Evolutionary conservation across 2,888 invertebrate species (phyloP).

Genomic region (Drosophila subsilvestris): DNA sequence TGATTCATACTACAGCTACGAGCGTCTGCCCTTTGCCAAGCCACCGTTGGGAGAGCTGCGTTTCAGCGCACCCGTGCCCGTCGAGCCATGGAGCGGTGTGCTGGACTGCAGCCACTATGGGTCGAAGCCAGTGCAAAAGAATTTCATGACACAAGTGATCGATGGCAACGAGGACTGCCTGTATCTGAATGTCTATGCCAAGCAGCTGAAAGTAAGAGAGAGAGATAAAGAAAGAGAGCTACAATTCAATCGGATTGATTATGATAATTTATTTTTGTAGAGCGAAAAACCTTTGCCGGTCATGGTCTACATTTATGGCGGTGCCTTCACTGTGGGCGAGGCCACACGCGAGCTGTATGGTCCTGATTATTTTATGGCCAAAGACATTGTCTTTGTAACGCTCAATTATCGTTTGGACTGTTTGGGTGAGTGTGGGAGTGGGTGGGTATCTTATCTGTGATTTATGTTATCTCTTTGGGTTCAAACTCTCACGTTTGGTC

Average conservation of each 20-base stretch:
- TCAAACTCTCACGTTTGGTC: conserved; percentile 1
- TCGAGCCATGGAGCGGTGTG: conserved; percentile 82
- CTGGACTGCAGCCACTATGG: conserved; percentile 81
- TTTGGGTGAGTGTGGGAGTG: conserved; percentile 70
- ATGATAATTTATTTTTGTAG: conserved; percentile 42
- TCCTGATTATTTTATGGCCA: conserved; percentile 84
- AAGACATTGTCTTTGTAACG: conserved; percentile 84
- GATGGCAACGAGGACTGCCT: conserved; percentile 85
- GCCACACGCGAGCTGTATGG: conserved; percentile 79
- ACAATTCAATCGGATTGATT: conserved; percentile 22
- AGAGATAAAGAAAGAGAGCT: neutral
- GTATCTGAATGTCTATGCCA: conserved; percentile 85
- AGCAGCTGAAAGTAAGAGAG: conserved; percentile 62
- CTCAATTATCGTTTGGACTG: conserved; percentile 84
- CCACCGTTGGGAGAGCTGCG: conserved; percentile 78
- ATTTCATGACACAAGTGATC: conserved; percentile 62
- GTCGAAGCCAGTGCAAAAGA: conserved; percentile 78
- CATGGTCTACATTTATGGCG: conserved; percentile 85
- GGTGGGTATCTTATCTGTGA: conserved; percentile 13
- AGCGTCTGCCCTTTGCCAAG: conserved; percentile 77
- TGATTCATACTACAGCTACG: conserved; percentile 74
- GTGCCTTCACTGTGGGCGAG: conserved; percentile 83
- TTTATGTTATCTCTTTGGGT: neutral
- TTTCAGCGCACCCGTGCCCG: conserved; percentile 83
- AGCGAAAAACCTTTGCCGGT: conserved; percentile 75